These are phyloP conservation scores for Sarcophaga carnaria DNA, from an alignment of 2,888 invertebrate species.

Conservation along the genomic window DNA sequence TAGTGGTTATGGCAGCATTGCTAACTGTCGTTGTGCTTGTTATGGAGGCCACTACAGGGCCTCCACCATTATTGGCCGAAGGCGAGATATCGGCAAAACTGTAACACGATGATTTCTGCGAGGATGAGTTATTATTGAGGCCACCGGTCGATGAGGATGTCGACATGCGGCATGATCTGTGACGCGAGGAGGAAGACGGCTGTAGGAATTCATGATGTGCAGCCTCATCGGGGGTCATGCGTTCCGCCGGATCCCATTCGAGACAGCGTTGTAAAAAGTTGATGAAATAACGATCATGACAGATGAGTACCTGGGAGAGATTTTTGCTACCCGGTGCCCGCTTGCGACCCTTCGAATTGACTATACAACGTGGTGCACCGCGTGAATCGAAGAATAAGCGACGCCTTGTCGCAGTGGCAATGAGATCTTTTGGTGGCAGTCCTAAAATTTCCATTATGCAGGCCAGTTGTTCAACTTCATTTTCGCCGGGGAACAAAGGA, in stretches of 20 bases:
- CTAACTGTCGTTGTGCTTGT: slow-evolving; percentile 77
- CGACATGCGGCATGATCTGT: slow-evolving; percentile 79
- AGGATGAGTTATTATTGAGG: slow-evolving; percentile 76
- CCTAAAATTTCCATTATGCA: slow-evolving; percentile 98
- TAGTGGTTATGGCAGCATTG: slow-evolving; percentile 78
- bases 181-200: slow-evolving; percentile 83
- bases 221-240: slow-evolving; percentile 96
- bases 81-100: slow-evolving; percentile 79
- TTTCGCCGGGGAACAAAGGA: slow-evolving; percentile 97
- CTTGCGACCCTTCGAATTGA: slow-evolving; percentile 96
- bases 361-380: slow-evolving; percentile 94
- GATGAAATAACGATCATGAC: slow-evolving; percentile 93
- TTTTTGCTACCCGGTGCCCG: slow-evolving; percentile 93
- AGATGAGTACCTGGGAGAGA: slow-evolving; percentile 90
- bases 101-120: slow-evolving; percentile 80
- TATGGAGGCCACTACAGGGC: slow-evolving; percentile 70
- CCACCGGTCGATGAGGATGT: slow-evolving; percentile 79
- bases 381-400: slow-evolving; percentile 94
- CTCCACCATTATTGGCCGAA: slow-evolving; percentile 64
- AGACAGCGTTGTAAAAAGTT: slow-evolving; percentile 95
- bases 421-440: slow-evolving; percentile 92
- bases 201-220: slow-evolving; percentile 93
- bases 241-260: slow-evolving; percentile 96
- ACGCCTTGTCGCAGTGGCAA: slow-evolving; percentile 92
- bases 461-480: slow-evolving; percentile 97